Percentiles rank a stretch among this genome's conserved stretches.
phyloP scores from a whole-genome alignment of 2,888 invertebrate genomes.

The Ernsta delagoae region DNA sequence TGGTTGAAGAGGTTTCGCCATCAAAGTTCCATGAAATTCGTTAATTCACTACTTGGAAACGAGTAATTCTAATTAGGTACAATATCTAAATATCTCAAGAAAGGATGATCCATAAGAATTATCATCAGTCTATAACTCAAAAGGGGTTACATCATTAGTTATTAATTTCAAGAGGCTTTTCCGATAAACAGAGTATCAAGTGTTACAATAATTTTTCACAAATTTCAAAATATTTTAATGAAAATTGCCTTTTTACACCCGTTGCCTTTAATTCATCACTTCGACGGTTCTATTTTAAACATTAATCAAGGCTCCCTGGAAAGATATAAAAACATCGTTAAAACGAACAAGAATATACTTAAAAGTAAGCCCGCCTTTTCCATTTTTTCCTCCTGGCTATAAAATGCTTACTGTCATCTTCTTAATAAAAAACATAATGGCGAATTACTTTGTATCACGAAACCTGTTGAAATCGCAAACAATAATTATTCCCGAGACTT shows the following conservation, averaged over 20 bases:
- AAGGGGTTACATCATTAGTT: not conserved
- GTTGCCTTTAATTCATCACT: slow-evolving; percentile 7
- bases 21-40: too few relatives aligned
- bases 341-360: slow-evolving; percentile 17
- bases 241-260: slow-evolving; percentile 2
- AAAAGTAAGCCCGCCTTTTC: slow-evolving; percentile 9
- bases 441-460: slow-evolving; percentile 27
- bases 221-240: not conserved
- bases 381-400: not conserved
- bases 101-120: too few relatives aligned
- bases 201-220: not conserved
- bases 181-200: not conserved
- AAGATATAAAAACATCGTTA: slow-evolving; percentile 29
- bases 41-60: too few relatives aligned
- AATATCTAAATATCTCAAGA: too few relatives aligned
- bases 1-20: too few relatives aligned
- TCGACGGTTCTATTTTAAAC: slow-evolving; percentile 7
- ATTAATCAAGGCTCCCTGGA: slow-evolving; percentile 25
- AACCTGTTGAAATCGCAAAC: slow-evolving; percentile 27
- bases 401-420: slow-evolving; percentile 20
- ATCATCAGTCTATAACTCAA: not conserved
- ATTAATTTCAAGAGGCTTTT: not conserved
- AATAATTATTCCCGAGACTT: slow-evolving; percentile 23
- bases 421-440: slow-evolving; percentile 16
- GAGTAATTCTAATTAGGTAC: too few relatives aligned